Percentiles rank a stretch among this genome's conserved stretches.
Evolutionary conservation across 2,797 vertebrate genomes (phyloP).

Genomic region (Pantherophis alleghaniensis): DNA sequence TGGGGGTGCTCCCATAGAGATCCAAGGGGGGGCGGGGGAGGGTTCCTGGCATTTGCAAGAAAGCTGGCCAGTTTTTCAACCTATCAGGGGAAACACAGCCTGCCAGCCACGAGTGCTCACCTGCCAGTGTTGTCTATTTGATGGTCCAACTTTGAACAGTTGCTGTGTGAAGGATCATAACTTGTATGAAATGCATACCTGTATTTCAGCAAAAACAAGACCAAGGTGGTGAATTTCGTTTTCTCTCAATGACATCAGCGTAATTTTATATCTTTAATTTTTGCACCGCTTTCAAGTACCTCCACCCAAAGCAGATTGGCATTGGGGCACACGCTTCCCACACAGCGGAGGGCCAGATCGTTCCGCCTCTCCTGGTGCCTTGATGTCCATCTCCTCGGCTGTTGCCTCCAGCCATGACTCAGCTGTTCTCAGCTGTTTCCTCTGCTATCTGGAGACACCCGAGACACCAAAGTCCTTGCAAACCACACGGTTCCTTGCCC

Average conservation of each 20-base stretch:
- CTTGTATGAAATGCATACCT: not conserved
- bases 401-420: conserved; percentile 14
- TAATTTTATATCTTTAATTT: not conserved
- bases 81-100: not conserved
- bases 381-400: not conserved
- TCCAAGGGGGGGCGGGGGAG: rapidly evolving
- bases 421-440: conserved; percentile 65
- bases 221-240: not conserved
- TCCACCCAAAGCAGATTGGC: rapidly evolving
- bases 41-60: not conserved
- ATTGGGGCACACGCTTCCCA: not conserved
- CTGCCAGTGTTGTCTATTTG: not conserved
- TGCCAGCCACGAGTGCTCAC: not conserved
- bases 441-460: not conserved
- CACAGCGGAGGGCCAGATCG: not conserved
- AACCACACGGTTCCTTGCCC: not conserved
- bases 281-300: not conserved
- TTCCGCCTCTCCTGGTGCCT: not conserved
- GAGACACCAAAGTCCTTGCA: conserved; percentile 13
- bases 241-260: not conserved
- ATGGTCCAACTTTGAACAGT: not conserved
- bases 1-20: not conserved
- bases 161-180: not conserved
- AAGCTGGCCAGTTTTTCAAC: not conserved
- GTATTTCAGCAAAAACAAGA: not conserved